Percentiles rank a stretch among this genome's conserved stretches.
Conservation (phyloP, 1,140 invertebrate genomes). For the Trichonephila clavata region DNA sequence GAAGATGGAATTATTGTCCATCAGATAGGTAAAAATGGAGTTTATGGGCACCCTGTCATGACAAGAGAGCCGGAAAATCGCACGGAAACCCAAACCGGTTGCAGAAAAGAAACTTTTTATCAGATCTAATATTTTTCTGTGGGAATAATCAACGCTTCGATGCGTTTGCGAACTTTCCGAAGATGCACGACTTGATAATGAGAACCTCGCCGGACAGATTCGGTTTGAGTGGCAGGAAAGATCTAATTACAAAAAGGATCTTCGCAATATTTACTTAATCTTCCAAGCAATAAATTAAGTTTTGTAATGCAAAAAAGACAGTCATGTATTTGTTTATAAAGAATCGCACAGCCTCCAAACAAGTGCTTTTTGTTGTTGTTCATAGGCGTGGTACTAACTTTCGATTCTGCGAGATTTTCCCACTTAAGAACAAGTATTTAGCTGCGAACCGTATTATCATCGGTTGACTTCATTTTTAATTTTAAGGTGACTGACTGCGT, state of each 20-base stretch:
- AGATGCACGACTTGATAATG: background rate
- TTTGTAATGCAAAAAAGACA: background rate
- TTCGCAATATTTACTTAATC: background rate
- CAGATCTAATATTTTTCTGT: conserved; percentile 21
- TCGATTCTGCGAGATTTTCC: too few species aligned
- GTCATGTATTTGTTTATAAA: background rate
- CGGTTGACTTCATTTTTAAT: too few species aligned
- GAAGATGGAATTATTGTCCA: conserved; percentile 38
- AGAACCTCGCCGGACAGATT: background rate
- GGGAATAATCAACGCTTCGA: conserved; percentile 20
- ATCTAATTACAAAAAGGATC: background rate
- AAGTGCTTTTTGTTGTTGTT: too few species aligned
- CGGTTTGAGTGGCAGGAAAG: background rate
- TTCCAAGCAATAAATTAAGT: background rate
- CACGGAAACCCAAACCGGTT: conserved; percentile 7
- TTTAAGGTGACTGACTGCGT: too few species aligned
- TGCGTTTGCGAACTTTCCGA: background rate
- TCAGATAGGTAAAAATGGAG: background rate
- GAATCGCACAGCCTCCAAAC: too few species aligned
- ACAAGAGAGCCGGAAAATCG: background rate
- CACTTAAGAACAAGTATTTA: too few species aligned
- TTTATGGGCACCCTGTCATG: background rate
- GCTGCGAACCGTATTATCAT: too few species aligned
- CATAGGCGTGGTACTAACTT: too few species aligned
- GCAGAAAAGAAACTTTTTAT: conserved; percentile 14